These are phyloP conservation scores for Tarsius wallacei DNA, from an alignment of 2,797 vertebrate species.

Conservation along the genomic window DNA sequence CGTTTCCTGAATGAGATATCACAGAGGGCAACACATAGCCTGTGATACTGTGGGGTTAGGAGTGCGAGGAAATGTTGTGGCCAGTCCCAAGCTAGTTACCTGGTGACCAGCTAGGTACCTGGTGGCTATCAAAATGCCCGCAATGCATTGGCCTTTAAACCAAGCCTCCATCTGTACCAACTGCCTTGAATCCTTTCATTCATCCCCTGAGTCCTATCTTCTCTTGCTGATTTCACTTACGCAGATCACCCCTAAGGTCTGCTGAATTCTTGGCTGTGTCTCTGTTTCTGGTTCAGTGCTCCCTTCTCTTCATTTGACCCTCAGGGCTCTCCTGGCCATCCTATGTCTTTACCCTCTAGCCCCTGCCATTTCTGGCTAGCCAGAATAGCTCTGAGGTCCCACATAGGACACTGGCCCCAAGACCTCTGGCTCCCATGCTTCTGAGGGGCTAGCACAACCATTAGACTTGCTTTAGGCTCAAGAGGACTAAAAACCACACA, in stretches of 20 bases:
- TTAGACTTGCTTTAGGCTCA: neutral
- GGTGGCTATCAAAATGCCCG: neutral
- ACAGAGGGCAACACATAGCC: neutral
- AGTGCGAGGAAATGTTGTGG: too few relatives aligned
- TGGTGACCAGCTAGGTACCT: neutral
- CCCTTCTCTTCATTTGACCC: neutral
- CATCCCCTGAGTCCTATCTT: too few relatives aligned
- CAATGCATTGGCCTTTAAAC: neutral
- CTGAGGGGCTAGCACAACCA: neutral
- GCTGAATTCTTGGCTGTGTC: rapidly evolving
- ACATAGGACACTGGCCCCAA: neutral
- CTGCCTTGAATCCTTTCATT: too few relatives aligned
- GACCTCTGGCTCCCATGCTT: neutral
- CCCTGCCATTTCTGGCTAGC: neutral
- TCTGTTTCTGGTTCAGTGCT: neutral
- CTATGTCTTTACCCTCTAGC: neutral
- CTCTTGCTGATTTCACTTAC: neutral
- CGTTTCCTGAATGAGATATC: neutral
- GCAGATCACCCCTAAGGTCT: neutral
- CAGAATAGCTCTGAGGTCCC: neutral
- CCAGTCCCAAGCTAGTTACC: neutral
- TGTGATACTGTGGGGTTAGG: neutral
- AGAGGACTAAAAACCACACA: neutral
- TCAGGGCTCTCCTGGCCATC: neutral
- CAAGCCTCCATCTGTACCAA: neutral